A percentile compares a stretch with the other conserved stretches of the same genome.
phyloP scores from a whole-genome alignment of 30 jellyfish, hydroid and myxozoan species.

The Pelagia noctiluca region DNA sequence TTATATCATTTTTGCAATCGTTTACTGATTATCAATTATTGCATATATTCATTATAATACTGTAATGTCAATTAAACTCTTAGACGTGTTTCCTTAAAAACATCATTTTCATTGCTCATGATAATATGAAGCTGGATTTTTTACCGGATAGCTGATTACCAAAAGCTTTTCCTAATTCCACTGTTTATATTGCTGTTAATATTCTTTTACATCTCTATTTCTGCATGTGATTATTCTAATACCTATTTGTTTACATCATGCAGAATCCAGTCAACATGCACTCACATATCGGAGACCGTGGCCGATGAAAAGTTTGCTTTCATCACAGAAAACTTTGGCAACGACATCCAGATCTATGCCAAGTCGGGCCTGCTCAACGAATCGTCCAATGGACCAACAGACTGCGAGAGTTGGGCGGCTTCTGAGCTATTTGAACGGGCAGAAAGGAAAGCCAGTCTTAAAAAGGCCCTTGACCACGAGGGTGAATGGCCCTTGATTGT shows the following conservation, averaged over 20 bases:
- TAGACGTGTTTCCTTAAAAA: no score
- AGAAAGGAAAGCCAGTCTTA: slow-evolving; percentile 41
- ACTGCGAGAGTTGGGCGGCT: slow-evolving; percentile 78
- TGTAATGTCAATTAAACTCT: no score
- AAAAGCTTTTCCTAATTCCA: no score
- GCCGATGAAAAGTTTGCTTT: slow-evolving; percentile 56
- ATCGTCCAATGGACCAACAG: slow-evolving; percentile 71
- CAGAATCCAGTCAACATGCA: slow-evolving; percentile 40
- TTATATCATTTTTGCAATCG: no score
- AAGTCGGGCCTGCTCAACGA: slow-evolving; percentile 65
- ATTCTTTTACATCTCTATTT: no score
- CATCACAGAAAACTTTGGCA: slow-evolving; percentile 49
- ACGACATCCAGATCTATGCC: slow-evolving; percentile 57
- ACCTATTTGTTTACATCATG: not conserved
- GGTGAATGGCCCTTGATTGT: slow-evolving; percentile 69
- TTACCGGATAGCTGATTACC: no score
- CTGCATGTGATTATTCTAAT: not conserved
- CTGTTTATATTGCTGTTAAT: no score
- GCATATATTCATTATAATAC: no score
- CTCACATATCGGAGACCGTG: slow-evolving; percentile 53
- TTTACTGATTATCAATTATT: no score
- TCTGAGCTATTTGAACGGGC: slow-evolving; percentile 63
- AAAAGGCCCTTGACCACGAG: slow-evolving; percentile 58
- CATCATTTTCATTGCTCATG: no score
- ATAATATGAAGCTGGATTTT: no score